phyloP scores from a whole-genome alignment of 2,113 vertebrate species.

The Actinemys pallida region DNA sequence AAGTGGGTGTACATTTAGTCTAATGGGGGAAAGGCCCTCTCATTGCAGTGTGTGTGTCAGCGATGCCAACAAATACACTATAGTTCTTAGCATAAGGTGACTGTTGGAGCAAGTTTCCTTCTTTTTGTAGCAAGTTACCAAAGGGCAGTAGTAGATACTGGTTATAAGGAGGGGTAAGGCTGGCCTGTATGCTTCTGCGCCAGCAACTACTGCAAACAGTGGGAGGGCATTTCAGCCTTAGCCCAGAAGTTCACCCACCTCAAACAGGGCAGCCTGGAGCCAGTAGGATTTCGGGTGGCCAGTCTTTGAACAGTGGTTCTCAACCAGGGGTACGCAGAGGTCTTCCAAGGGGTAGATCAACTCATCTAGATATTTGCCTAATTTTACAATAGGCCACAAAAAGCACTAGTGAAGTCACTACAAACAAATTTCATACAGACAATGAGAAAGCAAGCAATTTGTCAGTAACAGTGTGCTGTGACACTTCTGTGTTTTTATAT shows the following conservation, averaged over 20 bases:
- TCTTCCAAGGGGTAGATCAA: too few relatives aligned
- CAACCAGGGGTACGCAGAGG: too few relatives aligned
- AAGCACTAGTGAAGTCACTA: too few relatives aligned
- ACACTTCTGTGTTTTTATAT: too few relatives aligned
- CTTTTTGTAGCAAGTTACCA: neutral
- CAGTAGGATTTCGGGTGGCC: neutral
- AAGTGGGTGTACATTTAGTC: neutral
- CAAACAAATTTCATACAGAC: too few relatives aligned
- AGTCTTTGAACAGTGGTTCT: neutral
- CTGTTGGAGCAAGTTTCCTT: too few relatives aligned
- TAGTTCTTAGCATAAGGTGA: neutral
- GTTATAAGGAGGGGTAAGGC: neutral
- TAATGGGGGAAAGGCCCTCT: neutral
- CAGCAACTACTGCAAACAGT: too few relatives aligned
- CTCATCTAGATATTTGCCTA: too few relatives aligned
- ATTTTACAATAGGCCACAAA: too few relatives aligned
- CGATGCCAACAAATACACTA: neutral
- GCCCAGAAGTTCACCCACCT: neutral
- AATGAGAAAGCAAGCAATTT: too few relatives aligned
- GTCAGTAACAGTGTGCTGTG: too few relatives aligned
- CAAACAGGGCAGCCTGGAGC: neutral
- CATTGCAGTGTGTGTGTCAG: neutral
- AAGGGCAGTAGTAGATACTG: neutral
- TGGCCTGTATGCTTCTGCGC: neutral
- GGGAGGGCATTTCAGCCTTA: too few relatives aligned